Conservation (phyloP, 1,140 invertebrate genomes). For the Drosophila willistoni region DNA sequence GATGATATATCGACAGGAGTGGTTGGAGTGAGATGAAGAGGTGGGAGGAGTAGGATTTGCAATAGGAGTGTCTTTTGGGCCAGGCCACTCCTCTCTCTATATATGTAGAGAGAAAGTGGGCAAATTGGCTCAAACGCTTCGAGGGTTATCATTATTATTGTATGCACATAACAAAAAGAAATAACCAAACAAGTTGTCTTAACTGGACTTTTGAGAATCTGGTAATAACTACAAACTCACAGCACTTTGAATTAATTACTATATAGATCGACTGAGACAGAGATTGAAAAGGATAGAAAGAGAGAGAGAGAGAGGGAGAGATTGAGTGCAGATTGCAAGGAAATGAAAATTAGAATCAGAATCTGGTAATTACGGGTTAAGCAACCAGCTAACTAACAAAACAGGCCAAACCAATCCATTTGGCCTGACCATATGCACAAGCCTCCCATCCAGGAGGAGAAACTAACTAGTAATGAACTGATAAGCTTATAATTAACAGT, state of each 20-base stretch:
- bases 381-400: not conserved
- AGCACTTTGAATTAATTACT: constrained; percentile 18
- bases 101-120: constrained; percentile 47
- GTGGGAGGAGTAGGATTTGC: not conserved
- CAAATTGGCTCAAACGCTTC: constrained; percentile 23
- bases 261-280: not conserved
- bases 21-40: not conserved
- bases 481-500: constrained; percentile 75
- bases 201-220: constrained; percentile 33
- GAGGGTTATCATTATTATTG: constrained; percentile 68
- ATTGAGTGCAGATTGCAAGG: not conserved
- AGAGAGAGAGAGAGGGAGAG: not conserved
- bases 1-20: constrained; percentile 18
- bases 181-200: not conserved
- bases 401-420: not conserved
- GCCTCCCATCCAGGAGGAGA: constrained; percentile 11
- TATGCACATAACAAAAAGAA: constrained; percentile 1
- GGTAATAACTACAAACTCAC: not conserved
- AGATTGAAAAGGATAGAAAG: not conserved
- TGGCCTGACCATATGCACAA: constrained; percentile 3
- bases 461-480: constrained; percentile 67
- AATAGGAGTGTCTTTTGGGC: constrained; percentile 20
- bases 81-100: constrained; percentile 25
- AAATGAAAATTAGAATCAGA: constrained; percentile 16
- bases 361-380: constrained; percentile 29